Percentiles rank a stretch among this genome's conserved stretches.
Conservation (phyloP, 2,888 invertebrate species). For the Orchesellides sinensis region DNA sequence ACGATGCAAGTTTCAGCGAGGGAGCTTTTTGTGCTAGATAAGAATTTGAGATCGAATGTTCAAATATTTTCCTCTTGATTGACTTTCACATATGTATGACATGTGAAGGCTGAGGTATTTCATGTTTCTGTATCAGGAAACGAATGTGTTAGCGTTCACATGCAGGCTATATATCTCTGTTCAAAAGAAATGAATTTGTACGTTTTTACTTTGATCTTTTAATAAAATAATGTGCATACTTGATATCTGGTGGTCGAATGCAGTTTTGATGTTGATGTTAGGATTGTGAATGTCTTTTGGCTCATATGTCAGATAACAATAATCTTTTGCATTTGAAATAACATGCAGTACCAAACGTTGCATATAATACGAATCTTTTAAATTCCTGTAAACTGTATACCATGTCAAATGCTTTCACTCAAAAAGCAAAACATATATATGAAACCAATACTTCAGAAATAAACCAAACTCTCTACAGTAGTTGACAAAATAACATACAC, state of each 20-base stretch:
- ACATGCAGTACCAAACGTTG: too few relatives aligned
- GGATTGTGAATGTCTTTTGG: background rate
- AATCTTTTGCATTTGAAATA: too few relatives aligned
- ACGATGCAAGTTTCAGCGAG: background rate
- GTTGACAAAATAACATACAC: too few relatives aligned
- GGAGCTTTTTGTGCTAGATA: background rate
- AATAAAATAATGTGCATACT: constrained; percentile 34
- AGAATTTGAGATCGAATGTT: constrained; percentile 23
- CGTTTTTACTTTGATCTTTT: constrained; percentile 50
- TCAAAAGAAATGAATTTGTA: constrained; percentile 25
- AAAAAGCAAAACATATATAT: too few relatives aligned
- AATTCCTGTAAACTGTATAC: too few relatives aligned
- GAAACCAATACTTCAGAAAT: too few relatives aligned
- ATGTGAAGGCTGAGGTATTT: constrained; percentile 30
- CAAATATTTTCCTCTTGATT: constrained; percentile 41
- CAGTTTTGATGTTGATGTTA: constrained; percentile 9
- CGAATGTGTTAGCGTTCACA: background rate
- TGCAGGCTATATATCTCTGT: constrained; percentile 7
- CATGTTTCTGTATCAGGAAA: background rate
- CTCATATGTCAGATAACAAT: too few relatives aligned
- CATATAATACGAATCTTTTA: too few relatives aligned
- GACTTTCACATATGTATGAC: constrained; percentile 28
- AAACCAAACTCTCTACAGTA: too few relatives aligned
- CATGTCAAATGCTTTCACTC: too few relatives aligned
- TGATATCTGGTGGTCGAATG: constrained; percentile 13